These are phyloP conservation scores for Escarpia spicata DNA, from an alignment of 2,888 invertebrate species.

Conservation along the genomic window DNA sequence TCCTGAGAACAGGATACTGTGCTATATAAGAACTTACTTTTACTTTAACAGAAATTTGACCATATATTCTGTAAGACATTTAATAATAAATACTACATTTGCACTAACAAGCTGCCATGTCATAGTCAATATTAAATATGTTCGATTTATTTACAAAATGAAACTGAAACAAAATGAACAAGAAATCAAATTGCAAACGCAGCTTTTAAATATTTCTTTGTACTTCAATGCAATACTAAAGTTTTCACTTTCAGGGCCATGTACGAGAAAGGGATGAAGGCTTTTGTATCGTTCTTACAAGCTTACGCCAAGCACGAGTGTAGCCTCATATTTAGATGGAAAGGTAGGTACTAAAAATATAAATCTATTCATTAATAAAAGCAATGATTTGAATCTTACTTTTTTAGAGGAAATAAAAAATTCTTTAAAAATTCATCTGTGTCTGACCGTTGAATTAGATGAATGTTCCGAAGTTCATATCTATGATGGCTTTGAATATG, in stretches of 20 bases:
- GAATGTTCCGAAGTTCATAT: no score
- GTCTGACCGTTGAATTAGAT: not conserved
- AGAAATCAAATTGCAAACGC: not conserved
- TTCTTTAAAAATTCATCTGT: no score
- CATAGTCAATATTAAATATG: not conserved
- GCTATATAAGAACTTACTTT: no score
- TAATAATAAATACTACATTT: no score
- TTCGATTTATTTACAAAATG: not conserved
- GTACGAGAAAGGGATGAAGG: constrained; percentile 87
- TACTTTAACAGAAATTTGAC: no score
- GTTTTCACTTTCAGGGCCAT: constrained; percentile 69
- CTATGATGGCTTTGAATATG: not conserved
- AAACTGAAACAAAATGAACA: no score
- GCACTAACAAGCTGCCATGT: no score
- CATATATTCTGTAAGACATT: no score
- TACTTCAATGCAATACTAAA: not conserved
- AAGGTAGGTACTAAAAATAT: constrained; percentile 67
- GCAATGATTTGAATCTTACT: no score
- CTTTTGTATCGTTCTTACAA: constrained; percentile 94
- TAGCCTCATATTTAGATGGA: constrained; percentile 83
- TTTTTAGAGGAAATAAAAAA: not conserved
- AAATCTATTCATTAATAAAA: no score
- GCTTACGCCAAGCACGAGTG: constrained; percentile 97
- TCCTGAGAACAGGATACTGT: no score
- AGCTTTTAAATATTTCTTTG: not conserved